Evolutionary conservation across 2,888 invertebrate species (phyloP).

Genomic region (Drosophila anomelani): DNA sequence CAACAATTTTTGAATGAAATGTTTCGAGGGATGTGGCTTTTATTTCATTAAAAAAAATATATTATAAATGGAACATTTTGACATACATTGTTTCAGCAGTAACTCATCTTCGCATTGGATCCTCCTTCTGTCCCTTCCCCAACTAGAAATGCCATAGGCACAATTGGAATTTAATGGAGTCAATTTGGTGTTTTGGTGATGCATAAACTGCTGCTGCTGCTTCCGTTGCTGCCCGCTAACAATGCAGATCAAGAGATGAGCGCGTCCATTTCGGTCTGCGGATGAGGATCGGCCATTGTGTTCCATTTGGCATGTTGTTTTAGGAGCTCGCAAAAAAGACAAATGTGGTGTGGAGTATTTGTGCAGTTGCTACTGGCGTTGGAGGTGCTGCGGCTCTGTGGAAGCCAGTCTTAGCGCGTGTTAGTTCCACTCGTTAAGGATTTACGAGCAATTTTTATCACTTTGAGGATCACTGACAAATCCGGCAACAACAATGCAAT

Average conservation of each 20-base stretch:
- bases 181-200: constrained; percentile 76
- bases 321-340: constrained; percentile 74
- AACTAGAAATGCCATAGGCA: constrained; percentile 50
- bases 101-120: background rate
- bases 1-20: background rate
- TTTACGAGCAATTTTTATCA: constrained; percentile 85
- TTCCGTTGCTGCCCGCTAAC: constrained; percentile 62
- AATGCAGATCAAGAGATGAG: constrained; percentile 80
- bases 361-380: background rate
- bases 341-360: constrained; percentile 65
- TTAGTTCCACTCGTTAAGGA: constrained; percentile 83
- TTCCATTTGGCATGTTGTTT: constrained; percentile 64
- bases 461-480: constrained; percentile 85
- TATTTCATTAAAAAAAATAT: background rate
- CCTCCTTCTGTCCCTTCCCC: background rate
- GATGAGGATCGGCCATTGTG: constrained; percentile 77
- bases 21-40: background rate
- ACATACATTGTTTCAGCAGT: constrained; percentile 6
- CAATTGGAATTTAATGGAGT: constrained; percentile 81
- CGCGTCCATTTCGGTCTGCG: constrained; percentile 68
- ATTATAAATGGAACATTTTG: background rate
- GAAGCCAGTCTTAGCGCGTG: constrained; percentile 67
- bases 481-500: constrained; percentile 80
- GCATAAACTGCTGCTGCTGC: constrained; percentile 63
- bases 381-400: constrained; percentile 5